phyloP scores from a whole-genome alignment of 2,113 vertebrate species.

The Psilopsiagon aurifrons region DNA sequence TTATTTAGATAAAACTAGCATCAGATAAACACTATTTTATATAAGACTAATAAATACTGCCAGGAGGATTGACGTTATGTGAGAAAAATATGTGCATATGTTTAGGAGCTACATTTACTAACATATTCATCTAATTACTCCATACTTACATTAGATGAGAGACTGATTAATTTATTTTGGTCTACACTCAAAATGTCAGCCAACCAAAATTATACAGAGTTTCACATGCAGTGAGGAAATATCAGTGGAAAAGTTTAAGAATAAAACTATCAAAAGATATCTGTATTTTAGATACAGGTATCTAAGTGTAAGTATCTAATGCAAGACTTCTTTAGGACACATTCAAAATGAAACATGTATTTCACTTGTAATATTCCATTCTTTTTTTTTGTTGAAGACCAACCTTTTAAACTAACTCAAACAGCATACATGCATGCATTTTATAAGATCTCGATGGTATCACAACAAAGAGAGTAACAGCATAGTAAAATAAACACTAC shows the following conservation, averaged over 20 bases:
- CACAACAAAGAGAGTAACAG: not conserved
- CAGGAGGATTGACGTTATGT: not conserved
- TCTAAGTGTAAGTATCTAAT: not conserved
- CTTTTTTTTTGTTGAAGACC: not conserved
- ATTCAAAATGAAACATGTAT: not conserved
- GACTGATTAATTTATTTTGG: not conserved
- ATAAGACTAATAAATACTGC: not conserved
- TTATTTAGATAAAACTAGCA: not conserved
- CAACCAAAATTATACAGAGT: not conserved
- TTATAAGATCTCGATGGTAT: not conserved
- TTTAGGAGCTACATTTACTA: not conserved
- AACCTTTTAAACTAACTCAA: not conserved
- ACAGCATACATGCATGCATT: not conserved
- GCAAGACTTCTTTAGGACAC: not conserved
- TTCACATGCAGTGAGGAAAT: not conserved
- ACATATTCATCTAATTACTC: not conserved
- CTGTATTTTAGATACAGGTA: not conserved
- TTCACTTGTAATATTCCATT: not conserved
- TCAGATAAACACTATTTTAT: not conserved
- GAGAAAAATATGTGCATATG: not conserved
- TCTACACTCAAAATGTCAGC: not conserved
- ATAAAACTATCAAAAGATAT: not conserved
- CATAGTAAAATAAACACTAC: not conserved
- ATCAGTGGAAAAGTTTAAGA: not conserved
- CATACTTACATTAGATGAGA: not conserved